Evolutionary conservation across 2,797 vertebrate genomes (phyloP), one percentile per base, ranked within the genome.

Genomic region (Centroberyx gerrardi): DNA sequence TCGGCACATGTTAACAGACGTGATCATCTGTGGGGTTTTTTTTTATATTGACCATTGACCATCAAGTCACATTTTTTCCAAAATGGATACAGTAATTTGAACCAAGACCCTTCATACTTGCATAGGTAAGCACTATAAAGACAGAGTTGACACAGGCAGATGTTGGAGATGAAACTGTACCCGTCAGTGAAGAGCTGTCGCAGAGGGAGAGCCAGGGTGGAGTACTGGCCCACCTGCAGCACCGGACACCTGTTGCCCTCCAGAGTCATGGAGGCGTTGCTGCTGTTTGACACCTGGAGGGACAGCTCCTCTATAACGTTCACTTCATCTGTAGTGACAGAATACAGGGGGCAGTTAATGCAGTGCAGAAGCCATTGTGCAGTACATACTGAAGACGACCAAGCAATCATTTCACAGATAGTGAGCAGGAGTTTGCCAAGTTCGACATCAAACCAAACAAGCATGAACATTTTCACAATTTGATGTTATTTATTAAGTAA

Each of bases 141-240:
- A 18, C 42, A 44, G 14, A 15, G 15, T 48, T 15, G 17, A n/a
- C 46, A 53, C 2, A 28, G 22, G 22, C 10, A 28, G 54, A 56
- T 27, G 51, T 8, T 27, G 51, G n/a, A 17, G 56, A 18, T 27
- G 42, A 61, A 62, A 28, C 3, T 4, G 0, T 84, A 98, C 97
- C 95, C 93, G 60, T 95, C 87, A 33, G 90, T 87, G 87, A 97
- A 96, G 0, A 94, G 90, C 59, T 92, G 89, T n/a, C 18, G 89
- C 1, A 96, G 87, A 12, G 96, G 94, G 9, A 97, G 83, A 74
- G 88, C 90, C 82, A 97, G 89, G 5, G 96, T 97, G 0, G 97
- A 95, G 0, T 97, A 97, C 83, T 96, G 96, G 36, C 97, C 96
- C 0, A 97, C 81, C 76, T 94, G 93, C 7, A 97, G 89, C 3